Evolutionary conservation across 1,140 invertebrate species (phyloP).

Genomic region (Metaphire vulgaris): DNA sequence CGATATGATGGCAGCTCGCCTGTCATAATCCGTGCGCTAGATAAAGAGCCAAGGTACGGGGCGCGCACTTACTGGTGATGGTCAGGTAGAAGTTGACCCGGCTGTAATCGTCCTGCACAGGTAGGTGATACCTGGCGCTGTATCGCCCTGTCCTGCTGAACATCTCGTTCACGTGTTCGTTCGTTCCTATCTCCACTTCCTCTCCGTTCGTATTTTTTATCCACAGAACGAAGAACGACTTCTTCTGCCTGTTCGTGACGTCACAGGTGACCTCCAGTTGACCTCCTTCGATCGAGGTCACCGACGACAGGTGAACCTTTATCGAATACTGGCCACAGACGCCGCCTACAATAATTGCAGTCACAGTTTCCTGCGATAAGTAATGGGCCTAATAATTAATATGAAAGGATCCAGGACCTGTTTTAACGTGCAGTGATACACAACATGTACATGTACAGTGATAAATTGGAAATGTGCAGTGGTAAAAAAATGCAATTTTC

Average conservation of each 20-base stretch:
- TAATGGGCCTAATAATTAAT: too few relatives aligned
- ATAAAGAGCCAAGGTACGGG: too few relatives aligned
- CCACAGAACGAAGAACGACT: conserved; percentile 13
- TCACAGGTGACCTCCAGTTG: conserved; percentile 12
- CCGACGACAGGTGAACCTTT: neutral
- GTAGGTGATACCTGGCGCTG: conserved; percentile 1
- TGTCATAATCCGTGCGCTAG: too few relatives aligned
- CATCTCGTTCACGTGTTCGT: conserved; percentile 7
- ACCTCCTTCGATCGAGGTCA: neutral
- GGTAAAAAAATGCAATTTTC: too few relatives aligned
- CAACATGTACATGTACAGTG: too few relatives aligned
- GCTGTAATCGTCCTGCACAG: neutral
- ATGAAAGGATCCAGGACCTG: too few relatives aligned
- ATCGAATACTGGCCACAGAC: conserved; percentile 4
- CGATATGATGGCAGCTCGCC: too few relatives aligned
- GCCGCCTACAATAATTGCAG: too few relatives aligned
- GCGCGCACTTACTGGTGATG: conserved; percentile 9
- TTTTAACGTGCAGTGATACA: too few relatives aligned
- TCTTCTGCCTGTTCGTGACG: conserved; percentile 10
- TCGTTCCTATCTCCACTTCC: conserved; percentile 20
- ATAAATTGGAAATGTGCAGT: too few relatives aligned
- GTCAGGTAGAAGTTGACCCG: conserved; percentile 1
- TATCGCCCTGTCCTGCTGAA: conserved; percentile 14
- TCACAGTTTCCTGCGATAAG: too few relatives aligned
- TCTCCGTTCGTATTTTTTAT: neutral